These are phyloP conservation scores for Diachasma alloeum DNA, from an alignment of 1,140 invertebrate genomes.

Conservation along the genomic window DNA sequence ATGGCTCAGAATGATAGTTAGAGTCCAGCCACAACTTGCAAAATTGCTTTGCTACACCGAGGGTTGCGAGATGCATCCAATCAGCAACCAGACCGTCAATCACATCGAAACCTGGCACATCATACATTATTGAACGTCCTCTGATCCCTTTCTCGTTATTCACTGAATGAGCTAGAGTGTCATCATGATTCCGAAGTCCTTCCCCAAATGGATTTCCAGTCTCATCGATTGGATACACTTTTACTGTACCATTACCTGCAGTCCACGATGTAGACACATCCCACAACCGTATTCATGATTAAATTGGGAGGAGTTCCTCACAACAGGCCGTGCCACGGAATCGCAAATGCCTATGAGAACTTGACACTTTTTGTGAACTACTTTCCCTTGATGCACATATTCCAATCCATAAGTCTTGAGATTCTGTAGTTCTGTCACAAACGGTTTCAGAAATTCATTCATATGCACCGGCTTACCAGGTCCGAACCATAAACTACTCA, in stretches of 20 bases:
- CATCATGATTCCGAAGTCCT: constrained; percentile 13
- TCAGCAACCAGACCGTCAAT: constrained; percentile 29
- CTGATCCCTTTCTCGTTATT: neutral
- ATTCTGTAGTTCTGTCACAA: constrained; percentile 32
- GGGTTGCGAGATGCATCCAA: constrained; percentile 42
- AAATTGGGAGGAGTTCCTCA: constrained; percentile 28
- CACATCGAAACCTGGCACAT: too few relatives aligned
- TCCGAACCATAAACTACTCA: constrained; percentile 36
- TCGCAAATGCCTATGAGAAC: constrained; percentile 35
- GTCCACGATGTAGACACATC: too few relatives aligned
- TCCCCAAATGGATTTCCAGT: too few relatives aligned
- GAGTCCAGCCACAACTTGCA: constrained; percentile 38
- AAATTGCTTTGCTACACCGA: constrained; percentile 34
- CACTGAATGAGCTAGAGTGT: neutral
- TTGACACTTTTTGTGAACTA: constrained; percentile 31
- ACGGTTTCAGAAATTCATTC: constrained; percentile 38
- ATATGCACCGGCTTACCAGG: constrained; percentile 31
- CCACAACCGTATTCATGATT: too few relatives aligned
- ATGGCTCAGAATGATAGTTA: constrained; percentile 21
- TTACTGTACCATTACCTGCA: too few relatives aligned
- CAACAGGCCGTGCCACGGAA: too few relatives aligned
- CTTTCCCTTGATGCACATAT: constrained; percentile 24
- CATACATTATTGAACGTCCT: constrained; percentile 8
- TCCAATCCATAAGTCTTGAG: constrained; percentile 30
- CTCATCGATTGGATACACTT: too few relatives aligned